Percentiles rank a stretch among this genome's conserved stretches.
phyloP scores from a whole-genome alignment of 2,888 invertebrate genomes.

The Tenthredo notha region DNA sequence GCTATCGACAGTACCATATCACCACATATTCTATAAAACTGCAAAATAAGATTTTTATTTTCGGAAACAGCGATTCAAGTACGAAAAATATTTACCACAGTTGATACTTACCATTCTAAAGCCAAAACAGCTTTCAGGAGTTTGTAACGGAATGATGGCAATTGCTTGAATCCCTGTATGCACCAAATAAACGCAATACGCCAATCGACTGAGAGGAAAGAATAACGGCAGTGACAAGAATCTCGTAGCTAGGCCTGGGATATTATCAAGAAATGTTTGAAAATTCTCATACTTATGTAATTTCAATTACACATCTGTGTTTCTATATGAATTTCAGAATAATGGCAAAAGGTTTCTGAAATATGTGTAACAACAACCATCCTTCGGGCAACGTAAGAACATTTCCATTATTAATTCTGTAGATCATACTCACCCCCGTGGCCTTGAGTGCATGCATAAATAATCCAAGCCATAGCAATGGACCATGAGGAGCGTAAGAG shows the following conservation, averaged over 20 bases:
- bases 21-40: slow-evolving; percentile 5
- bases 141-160: background rate
- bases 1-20: slow-evolving; percentile 51
- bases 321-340: background rate
- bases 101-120: background rate
- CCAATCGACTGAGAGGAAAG: slow-evolving; percentile 63
- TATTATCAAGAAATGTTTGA: background rate
- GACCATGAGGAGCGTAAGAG: slow-evolving; percentile 79
- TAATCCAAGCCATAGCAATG: slow-evolving; percentile 79
- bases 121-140: background rate
- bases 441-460: slow-evolving; percentile 77
- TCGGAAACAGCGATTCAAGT: background rate
- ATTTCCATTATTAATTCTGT: background rate
- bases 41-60: background rate
- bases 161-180: slow-evolving; percentile 59
- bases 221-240: slow-evolving; percentile 63
- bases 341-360: background rate
- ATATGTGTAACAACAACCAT: background rate
- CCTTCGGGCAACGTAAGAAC: background rate
- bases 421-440: slow-evolving; percentile 76
- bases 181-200: slow-evolving; percentile 65
- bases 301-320: background rate
- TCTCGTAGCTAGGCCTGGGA: slow-evolving; percentile 56
- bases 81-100: background rate
- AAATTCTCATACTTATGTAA: background rate